Conservation (phyloP, 2,113 vertebrate genomes). For the Percopsis transmontana region DNA sequence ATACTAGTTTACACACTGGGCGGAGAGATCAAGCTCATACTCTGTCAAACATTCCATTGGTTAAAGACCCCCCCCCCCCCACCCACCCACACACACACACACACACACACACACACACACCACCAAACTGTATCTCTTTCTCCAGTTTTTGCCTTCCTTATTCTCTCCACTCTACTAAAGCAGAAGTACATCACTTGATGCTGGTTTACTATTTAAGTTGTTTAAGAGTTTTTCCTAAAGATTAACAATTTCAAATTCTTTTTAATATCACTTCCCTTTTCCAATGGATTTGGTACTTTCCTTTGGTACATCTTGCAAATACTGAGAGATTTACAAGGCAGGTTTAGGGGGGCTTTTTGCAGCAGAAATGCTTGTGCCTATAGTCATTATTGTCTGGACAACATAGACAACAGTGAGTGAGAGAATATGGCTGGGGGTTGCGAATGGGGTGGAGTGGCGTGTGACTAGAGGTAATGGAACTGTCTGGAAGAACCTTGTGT, state of each 20-base stretch:
- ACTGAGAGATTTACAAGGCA: slow-evolving; percentile 17
- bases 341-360: slow-evolving; percentile 13
- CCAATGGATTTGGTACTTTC: slow-evolving; percentile 8
- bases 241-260: neutral
- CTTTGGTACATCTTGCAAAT: neutral
- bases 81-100: slow-evolving; percentile 1
- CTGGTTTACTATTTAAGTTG: slow-evolving; percentile 20
- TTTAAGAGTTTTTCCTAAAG: neutral
- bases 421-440: slow-evolving; percentile 19
- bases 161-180: slow-evolving; percentile 14
- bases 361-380: slow-evolving; percentile 48
- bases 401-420: slow-evolving; percentile 35
- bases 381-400: slow-evolving; percentile 58
- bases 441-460: slow-evolving; percentile 13
- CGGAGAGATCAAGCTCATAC: slow-evolving; percentile 17
- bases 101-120: slow-evolving; percentile 6
- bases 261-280: slow-evolving; percentile 13
- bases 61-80: slow-evolving; percentile 9
- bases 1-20: slow-evolving; percentile 54
- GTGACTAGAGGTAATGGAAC: neutral
- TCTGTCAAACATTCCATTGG: slow-evolving; percentile 42
- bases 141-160: neutral
- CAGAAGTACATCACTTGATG: slow-evolving; percentile 21
- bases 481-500: too few species aligned
- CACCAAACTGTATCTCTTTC: neutral